Conservation (phyloP, 2,888 invertebrate genomes). For the Pandemis corylana region DNA sequence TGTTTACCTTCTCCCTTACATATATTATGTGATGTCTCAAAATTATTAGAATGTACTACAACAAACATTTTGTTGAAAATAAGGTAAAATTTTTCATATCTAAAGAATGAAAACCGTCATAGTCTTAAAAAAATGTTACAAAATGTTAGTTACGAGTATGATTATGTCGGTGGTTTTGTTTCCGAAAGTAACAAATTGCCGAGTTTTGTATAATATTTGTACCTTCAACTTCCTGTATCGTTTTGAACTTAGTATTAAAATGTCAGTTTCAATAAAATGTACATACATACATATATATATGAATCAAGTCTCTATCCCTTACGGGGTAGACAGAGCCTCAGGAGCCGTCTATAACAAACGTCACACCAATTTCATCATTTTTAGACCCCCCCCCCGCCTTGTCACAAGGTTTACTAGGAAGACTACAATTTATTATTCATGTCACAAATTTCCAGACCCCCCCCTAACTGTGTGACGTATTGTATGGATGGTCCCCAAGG, state of each 20-base stretch:
- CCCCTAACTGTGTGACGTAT: no score
- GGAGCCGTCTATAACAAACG: no score
- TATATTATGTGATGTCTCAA: not conserved
- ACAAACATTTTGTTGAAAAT: not conserved
- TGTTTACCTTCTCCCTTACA: not conserved
- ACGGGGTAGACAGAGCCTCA: no score
- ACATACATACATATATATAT: no score
- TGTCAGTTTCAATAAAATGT: not conserved
- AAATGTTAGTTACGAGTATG: not conserved
- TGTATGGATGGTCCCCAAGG: no score
- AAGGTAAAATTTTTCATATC: not conserved
- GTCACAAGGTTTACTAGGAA: no score
- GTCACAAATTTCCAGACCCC: no score
- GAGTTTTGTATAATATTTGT: conserved; percentile 4
- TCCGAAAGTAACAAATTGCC: not conserved
- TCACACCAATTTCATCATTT: no score
- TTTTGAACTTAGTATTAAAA: not conserved
- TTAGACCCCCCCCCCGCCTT: no score
- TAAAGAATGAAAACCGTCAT: not conserved
- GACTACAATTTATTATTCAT: no score
- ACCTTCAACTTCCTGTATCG: conserved; percentile 2
- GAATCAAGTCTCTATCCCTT: no score
- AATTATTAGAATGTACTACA: not conserved
- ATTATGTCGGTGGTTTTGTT: not conserved
- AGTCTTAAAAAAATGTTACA: conserved; percentile 4